Percentiles rank a stretch among this genome's conserved stretches.
Evolutionary conservation across 2,113 vertebrate species (phyloP).

Genomic region (Typhlomys cinereus): DNA sequence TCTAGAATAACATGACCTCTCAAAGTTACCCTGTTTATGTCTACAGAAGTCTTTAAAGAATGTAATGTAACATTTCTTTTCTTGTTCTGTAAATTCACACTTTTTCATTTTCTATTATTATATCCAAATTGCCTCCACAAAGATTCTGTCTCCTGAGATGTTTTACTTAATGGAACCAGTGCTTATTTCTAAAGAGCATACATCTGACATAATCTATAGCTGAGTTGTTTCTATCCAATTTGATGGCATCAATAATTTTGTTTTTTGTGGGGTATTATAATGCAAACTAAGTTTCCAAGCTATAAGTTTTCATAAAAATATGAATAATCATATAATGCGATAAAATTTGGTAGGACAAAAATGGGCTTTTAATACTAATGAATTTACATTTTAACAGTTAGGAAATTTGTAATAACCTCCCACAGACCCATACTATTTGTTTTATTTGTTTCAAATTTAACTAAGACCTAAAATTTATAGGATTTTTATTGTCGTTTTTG

Average conservation of each 20-base stretch:
- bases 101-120: constrained; percentile 60
- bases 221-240: constrained; percentile 47
- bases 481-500: background rate
- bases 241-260: constrained; percentile 40
- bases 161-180: constrained; percentile 56
- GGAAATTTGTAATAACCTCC: constrained; percentile 10
- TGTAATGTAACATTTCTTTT: constrained; percentile 59
- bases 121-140: constrained; percentile 64
- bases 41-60: constrained; percentile 62
- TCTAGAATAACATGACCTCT: constrained; percentile 59
- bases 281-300: constrained; percentile 59
- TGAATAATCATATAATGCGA: background rate
- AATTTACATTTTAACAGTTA: constrained; percentile 36
- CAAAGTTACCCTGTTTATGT: constrained; percentile 64
- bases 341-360: background rate
- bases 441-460: constrained; percentile 36
- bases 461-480: background rate
- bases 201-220: background rate
- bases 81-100: constrained; percentile 59
- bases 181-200: constrained; percentile 48
- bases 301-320: constrained; percentile 55
- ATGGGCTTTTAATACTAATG: background rate
- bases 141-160: constrained; percentile 31
- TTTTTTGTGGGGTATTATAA: constrained; percentile 41
- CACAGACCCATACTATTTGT: background rate